Percentiles rank a stretch among this genome's conserved stretches.
phyloP scores from a whole-genome alignment of 2,113 vertebrate genomes.

The Spermophilus dauricus region DNA sequence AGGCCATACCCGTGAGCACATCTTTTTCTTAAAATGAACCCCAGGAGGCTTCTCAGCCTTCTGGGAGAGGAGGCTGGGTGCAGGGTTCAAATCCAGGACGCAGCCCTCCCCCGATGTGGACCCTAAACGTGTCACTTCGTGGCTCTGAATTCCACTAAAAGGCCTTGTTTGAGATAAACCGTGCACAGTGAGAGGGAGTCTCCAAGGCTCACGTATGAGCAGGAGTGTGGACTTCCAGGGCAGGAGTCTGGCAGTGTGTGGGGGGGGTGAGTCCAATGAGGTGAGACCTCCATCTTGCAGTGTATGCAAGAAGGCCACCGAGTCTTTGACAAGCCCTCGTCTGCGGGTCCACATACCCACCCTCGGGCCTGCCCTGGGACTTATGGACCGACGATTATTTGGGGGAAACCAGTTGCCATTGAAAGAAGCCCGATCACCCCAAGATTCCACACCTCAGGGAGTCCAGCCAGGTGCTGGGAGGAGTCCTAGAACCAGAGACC shows the following conservation, averaged over 20 bases:
- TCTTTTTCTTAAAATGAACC: background rate
- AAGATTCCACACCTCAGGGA: background rate
- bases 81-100: background rate
- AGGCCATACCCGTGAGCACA: background rate
- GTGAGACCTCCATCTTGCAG: background rate
- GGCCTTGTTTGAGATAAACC: background rate
- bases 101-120: background rate
- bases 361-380: background rate
- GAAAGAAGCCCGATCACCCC: background rate
- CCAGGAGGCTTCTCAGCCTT: background rate
- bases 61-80: background rate
- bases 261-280: background rate
- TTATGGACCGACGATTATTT: background rate
- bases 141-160: background rate
- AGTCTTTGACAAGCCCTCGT: background rate
- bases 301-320: background rate
- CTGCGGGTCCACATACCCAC: background rate
- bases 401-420: background rate
- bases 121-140: background rate
- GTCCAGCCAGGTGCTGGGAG: background rate
- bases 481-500: background rate
- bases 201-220: background rate
- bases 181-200: background rate
- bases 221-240: background rate
- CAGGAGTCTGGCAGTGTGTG: background rate